These are phyloP conservation scores for Nesometra sesokonis DNA, from an alignment of 35 echinoderm and acorn worm genomes.

Conservation along the genomic window DNA sequence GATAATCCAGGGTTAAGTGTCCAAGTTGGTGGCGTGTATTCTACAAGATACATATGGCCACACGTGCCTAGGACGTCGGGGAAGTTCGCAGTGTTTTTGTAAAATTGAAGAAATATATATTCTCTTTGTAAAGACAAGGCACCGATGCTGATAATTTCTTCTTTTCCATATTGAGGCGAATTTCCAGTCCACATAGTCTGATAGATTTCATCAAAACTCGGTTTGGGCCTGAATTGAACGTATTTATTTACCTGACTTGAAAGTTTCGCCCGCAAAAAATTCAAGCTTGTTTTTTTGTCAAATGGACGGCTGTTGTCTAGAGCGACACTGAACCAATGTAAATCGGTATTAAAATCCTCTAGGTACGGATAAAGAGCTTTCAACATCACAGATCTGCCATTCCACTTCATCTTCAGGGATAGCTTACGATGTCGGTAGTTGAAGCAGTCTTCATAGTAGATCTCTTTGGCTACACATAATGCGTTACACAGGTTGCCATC, in stretches of 20 bases:
- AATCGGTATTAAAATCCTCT: background rate
- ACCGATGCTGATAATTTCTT: background rate
- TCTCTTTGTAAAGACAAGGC: background rate
- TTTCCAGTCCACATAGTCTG: background rate
- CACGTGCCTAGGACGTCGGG: background rate
- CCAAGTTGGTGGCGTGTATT: background rate
- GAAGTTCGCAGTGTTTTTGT: background rate
- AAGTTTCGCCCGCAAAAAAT: background rate
- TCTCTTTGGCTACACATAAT: background rate
- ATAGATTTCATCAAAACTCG: background rate
- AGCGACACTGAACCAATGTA: background rate
- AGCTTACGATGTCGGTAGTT: background rate
- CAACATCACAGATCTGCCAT: background rate
- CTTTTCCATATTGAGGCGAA: background rate
- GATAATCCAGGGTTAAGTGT: background rate
- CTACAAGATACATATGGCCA: background rate
- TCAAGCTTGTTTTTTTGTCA: background rate
- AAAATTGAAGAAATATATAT: background rate
- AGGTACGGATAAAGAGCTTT: background rate
- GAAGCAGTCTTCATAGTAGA: background rate
- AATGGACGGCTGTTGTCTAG: background rate
- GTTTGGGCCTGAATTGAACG: background rate
- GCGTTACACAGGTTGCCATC: background rate
- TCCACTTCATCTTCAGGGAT: background rate
- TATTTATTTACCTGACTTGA: background rate